Conservation (phyloP, 2,888 invertebrate species). For the Odontocolon sp. region DNA sequence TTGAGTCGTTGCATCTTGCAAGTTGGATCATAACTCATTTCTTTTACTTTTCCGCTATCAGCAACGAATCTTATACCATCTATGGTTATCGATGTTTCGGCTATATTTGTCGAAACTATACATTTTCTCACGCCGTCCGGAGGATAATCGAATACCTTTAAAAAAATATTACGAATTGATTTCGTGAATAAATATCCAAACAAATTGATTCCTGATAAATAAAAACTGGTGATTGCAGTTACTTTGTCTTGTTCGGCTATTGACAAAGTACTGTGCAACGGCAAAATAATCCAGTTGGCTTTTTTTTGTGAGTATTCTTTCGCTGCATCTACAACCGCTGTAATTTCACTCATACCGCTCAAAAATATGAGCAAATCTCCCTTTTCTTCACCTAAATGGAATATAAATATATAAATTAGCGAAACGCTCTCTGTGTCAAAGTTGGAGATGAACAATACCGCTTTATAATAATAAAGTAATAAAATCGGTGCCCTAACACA, state of each 20-base stretch:
- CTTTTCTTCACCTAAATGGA: slow-evolving; percentile 86
- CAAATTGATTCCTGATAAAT: background rate
- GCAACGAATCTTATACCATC: slow-evolving; percentile 98
- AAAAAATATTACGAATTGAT: background rate
- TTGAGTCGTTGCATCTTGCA: slow-evolving; percentile 95
- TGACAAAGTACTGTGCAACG: slow-evolving; percentile 95
- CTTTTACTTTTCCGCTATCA: slow-evolving; percentile 98
- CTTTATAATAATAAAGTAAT: too few relatives aligned
- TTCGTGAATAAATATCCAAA: background rate
- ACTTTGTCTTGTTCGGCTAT: slow-evolving; percentile 98
- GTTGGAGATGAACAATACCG: too few relatives aligned
- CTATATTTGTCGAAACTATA: slow-evolving; percentile 98
- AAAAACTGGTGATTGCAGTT: slow-evolving; percentile 12
- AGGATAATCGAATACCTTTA: slow-evolving; percentile 94
- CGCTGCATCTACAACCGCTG: slow-evolving; percentile 92
- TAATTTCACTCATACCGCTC: slow-evolving; percentile 97
- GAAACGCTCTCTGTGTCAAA: too few relatives aligned
- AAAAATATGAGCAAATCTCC: slow-evolving; percentile 98
- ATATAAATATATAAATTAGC: background rate
- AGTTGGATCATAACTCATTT: slow-evolving; percentile 96
- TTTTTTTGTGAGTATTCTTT: slow-evolving; percentile 90
- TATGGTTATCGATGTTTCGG: slow-evolving; percentile 99
- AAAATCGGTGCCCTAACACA: slow-evolving; percentile 78
- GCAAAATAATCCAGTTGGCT: slow-evolving; percentile 94
- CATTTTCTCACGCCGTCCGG: slow-evolving; percentile 98